Conservation (phyloP, 2,797 vertebrate species). For the Pipistrellus pygmaeus region DNA sequence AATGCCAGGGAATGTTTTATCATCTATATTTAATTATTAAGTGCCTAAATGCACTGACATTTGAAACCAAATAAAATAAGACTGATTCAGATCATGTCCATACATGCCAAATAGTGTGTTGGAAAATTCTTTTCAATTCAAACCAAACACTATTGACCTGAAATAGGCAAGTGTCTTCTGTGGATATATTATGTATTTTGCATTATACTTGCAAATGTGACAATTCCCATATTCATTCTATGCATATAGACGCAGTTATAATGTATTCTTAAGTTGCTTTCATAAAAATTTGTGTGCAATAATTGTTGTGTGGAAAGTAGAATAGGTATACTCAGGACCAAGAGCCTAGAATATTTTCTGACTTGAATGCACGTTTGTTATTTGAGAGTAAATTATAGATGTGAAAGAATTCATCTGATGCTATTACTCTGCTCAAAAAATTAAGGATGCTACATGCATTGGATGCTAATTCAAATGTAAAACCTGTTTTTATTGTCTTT, state of each 20-base stretch:
- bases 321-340: slow-evolving; percentile 16
- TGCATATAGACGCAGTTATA: neutral
- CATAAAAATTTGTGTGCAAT: slow-evolving; percentile 59
- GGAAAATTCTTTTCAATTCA: neutral
- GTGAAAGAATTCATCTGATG: slow-evolving; percentile 21
- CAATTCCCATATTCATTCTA: neutral
- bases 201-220: neutral
- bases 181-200: neutral
- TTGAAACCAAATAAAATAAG: slow-evolving; percentile 30
- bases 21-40: slow-evolving; percentile 70
- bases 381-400: slow-evolving; percentile 32
- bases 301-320: slow-evolving; percentile 22
- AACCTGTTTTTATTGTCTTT: neutral
- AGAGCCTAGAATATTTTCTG: neutral
- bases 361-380: slow-evolving; percentile 39
- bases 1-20: slow-evolving; percentile 22
- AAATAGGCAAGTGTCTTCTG: neutral
- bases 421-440: neutral
- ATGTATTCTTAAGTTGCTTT: slow-evolving; percentile 41
- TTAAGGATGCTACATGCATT: neutral
- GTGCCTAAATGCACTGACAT: slow-evolving; percentile 27
- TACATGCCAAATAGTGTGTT: neutral
- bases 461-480: neutral
- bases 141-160: neutral
- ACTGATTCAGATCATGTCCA: neutral